A percentile compares a stretch with the other conserved stretches of the same genome.
phyloP scores from a whole-genome alignment of 2,888 invertebrate genomes.

The Drosophila lacicola region DNA sequence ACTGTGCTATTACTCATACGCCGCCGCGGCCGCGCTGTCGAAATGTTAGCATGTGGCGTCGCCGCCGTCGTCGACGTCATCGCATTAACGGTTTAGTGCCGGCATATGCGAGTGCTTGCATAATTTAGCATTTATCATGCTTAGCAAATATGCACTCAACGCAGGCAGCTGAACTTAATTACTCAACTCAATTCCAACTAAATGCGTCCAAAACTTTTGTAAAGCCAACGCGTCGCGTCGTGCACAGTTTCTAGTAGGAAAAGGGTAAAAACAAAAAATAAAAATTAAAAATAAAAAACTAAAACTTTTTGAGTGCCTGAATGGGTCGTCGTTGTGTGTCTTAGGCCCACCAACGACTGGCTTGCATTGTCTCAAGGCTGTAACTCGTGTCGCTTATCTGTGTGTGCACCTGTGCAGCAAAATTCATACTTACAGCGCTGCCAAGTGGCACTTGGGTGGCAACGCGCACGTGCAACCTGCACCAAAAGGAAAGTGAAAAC shows the following conservation, averaged over 20 bases:
- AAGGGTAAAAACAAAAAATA: conserved; percentile 1
- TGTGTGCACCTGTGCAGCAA: conserved; percentile 50
- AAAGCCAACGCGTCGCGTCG: conserved; percentile 6
- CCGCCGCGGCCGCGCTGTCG: conserved; percentile 65
- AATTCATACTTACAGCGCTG: conserved; percentile 55
- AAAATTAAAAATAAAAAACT: conserved; percentile 11
- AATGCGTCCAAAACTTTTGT: conserved; percentile 31
- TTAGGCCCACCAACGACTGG: conserved; percentile 12
- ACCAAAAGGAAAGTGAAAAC: conserved; percentile 68
- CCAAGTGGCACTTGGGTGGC: conserved; percentile 69
- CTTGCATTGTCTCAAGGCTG: conserved; percentile 72
- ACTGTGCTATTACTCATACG: conserved; percentile 50
- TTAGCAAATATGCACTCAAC: conserved; percentile 42
- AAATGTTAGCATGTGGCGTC: conserved; percentile 73
- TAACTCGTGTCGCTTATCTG: conserved; percentile 46
- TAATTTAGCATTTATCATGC: conserved; percentile 54
- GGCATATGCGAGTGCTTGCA: conserved; percentile 57
- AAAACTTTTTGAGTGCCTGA: conserved; percentile 40
- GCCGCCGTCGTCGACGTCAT: conserved; percentile 64
- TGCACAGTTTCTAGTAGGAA: conserved; percentile 11
- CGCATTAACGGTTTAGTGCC: conserved; percentile 42
- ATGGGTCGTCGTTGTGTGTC: conserved; percentile 38
- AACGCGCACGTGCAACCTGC: conserved; percentile 73
- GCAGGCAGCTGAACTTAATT: conserved; percentile 55
- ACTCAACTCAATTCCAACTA: conserved; percentile 45